These are phyloP conservation scores for Accipiter virgatus DNA, from an alignment of 2,113 vertebrate genomes.

Conservation along the genomic window DNA sequence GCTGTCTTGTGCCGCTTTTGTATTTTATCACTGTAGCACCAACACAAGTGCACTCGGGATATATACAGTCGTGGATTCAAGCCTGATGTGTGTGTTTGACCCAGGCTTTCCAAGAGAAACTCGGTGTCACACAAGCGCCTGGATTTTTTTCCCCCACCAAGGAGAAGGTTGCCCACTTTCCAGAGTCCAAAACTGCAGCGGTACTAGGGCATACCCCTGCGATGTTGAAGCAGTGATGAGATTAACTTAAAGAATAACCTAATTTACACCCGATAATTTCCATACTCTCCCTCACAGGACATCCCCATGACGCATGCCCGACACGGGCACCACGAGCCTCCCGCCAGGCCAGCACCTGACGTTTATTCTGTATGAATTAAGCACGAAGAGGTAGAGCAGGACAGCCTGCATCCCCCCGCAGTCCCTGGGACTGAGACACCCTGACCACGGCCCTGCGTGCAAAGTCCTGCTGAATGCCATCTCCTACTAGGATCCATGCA, in stretches of 20 bases:
- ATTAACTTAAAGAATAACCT: not conserved
- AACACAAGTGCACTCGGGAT: not conserved
- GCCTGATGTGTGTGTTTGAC: not conserved
- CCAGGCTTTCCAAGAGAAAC: not conserved
- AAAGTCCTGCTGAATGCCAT: not conserved
- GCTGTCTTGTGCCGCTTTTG: not conserved
- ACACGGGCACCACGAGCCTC: not conserved
- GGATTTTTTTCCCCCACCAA: not conserved
- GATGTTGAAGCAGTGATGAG: not conserved
- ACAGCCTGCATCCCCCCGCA: no score
- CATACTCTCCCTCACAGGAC: not conserved
- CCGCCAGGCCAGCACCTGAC: not conserved
- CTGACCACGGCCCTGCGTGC: not conserved
- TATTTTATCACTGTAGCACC: not conserved
- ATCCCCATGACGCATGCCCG: not conserved
- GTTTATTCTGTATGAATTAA: fast-evolving
- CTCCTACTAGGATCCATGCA: not conserved
- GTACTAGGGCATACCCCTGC: not conserved
- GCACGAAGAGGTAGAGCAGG: not conserved
- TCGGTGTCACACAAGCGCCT: not conserved
- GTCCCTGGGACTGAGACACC: not conserved
- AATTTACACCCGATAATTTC: not conserved
- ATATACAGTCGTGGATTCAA: not conserved
- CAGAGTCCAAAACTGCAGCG: not conserved
- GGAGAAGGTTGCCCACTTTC: not conserved